A percentile compares a stretch with the other conserved stretches of the same genome.
Conservation (phyloP, 2,797 vertebrate genomes). For the Halcyon chelicuti region DNA sequence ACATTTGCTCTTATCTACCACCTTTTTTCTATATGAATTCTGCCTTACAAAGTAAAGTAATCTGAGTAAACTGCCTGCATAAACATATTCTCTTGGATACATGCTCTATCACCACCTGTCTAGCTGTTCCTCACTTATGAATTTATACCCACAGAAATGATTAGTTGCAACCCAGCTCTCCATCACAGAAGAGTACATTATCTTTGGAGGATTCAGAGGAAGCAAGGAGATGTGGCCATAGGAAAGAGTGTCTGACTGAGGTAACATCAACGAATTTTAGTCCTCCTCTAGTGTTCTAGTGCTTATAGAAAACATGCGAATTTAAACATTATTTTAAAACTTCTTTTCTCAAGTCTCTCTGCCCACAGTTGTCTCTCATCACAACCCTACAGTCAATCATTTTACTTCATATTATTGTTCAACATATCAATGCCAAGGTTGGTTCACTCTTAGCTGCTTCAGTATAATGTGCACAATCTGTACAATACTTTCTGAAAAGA, state of each 20-base stretch:
- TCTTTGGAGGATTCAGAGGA: neutral
- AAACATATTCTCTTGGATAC: neutral
- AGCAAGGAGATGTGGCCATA: neutral
- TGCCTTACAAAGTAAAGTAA: conserved; percentile 26
- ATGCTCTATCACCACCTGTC: neutral
- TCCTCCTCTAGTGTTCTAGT: neutral
- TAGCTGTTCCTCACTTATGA: neutral
- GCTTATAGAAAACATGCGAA: neutral
- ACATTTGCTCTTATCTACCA: neutral
- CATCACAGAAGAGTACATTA: neutral
- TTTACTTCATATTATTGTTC: neutral
- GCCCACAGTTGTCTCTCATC: neutral
- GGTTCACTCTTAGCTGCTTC: neutral
- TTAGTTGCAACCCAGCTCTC: neutral
- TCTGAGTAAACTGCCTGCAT: neutral
- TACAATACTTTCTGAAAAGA: neutral
- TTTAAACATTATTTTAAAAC: neutral
- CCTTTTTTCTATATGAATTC: neutral
- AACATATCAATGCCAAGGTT: neutral
- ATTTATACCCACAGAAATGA: neutral
- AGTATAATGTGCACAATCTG: neutral
- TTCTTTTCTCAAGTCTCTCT: neutral
- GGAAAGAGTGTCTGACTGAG: neutral
- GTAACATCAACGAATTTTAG: neutral
- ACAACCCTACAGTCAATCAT: neutral